Evolutionary conservation across 1,140 invertebrate species (phyloP), one percentile per base, ranked within the genome.

Genomic region (Macrobrachium rosenbergii): DNA sequence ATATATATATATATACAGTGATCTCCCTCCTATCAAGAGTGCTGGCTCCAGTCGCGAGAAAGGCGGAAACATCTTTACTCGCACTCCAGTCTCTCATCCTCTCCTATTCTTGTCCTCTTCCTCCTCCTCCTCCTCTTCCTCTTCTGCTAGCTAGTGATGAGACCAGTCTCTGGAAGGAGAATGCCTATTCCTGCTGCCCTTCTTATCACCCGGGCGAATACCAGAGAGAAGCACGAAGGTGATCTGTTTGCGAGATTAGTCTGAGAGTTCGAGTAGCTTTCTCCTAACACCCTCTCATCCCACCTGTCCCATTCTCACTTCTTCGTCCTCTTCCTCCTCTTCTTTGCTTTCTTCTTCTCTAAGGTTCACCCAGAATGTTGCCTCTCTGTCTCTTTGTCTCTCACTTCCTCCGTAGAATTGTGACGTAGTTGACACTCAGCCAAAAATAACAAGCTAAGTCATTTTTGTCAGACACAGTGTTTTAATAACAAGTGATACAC

Each of bases 211-310:
- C 28, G 28, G 28, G 28, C 28, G 3, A 37, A 37, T 37, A 52
- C 52, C 52, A 52, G 64, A 72, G 69, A 72, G 69, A 72, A 43
- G 69, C 69, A 72, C 19, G 23, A 72, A n/a, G 69, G 69, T 72
- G 69, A 72, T 14, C 69, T 52, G 52, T 52, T 10, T 52, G 52
- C 52, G 52, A 12, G 21, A 72, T 7, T 23, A 23, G 14, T 23
- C 69, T 23, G 69, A 72, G 21, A 72, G 23, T 23, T 72, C 21
- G 69, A 72, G 69, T 72, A 23, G 69, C 16, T 72, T 23, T 72
- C 37, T 43, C 69, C 28, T 3, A 37, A 37, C 28, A 37, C 28
- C 28, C 3, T 37, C 28, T 37, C 28, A 37, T 37, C 28, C 28
- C 28, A 2, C 28, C 28, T 37, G 28, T 37, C 28, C 28, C 28